phyloP scores from a whole-genome alignment of 2,797 vertebrate species.

The Lophotriccus pileatus region DNA sequence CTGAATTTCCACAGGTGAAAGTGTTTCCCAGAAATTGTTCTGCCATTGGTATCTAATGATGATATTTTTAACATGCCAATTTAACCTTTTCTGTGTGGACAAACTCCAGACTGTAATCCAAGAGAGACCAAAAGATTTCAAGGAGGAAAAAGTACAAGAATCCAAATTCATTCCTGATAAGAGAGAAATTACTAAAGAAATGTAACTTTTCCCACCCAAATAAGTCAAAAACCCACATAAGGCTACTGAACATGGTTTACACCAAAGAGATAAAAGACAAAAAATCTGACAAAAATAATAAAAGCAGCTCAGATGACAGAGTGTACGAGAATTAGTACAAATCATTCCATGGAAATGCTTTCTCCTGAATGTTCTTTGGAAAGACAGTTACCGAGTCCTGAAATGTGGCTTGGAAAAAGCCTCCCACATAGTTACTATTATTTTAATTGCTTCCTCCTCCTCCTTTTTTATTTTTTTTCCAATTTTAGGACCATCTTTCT shows the following conservation, averaged over 20 bases:
- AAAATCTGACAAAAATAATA: background rate
- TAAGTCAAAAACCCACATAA: background rate
- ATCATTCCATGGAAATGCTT: background rate
- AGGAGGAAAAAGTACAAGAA: background rate
- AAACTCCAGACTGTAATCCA: background rate
- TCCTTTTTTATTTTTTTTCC: fast-evolving
- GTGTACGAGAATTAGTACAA: background rate
- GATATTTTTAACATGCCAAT: background rate
- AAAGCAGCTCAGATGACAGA: background rate
- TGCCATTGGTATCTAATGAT: background rate
- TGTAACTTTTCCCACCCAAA: background rate
- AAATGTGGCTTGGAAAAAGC: background rate
- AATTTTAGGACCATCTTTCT: background rate
- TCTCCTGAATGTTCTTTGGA: background rate
- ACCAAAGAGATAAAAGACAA: no score
- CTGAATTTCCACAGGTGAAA: background rate
- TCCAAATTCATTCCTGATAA: background rate
- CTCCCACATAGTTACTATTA: fast-evolving
- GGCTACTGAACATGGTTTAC: background rate
- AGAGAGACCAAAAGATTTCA: background rate
- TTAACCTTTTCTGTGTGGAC: background rate
- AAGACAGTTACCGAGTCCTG: background rate
- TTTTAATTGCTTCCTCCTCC: background rate
- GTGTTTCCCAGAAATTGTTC: background rate
- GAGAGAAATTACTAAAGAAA: background rate